A percentile compares a stretch with the other conserved stretches of the same genome.
Conservation (phyloP, 2,113 vertebrate species). For the Andinoacara biseriatus region DNA sequence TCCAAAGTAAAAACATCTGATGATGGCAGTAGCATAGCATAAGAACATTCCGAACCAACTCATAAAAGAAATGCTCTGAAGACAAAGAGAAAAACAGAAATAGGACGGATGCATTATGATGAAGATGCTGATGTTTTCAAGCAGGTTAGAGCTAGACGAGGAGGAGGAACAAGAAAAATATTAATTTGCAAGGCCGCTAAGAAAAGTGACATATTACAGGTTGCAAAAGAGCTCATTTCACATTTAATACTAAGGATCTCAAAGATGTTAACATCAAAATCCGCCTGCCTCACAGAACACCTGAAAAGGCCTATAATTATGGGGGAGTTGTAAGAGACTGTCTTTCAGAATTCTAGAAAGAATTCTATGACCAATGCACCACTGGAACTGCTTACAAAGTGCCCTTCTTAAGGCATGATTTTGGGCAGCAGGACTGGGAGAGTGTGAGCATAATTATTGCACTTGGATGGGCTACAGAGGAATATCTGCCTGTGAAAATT, state of each 20-base stretch:
- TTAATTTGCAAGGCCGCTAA: not conserved
- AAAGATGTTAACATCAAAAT: not conserved
- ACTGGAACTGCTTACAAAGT: not conserved
- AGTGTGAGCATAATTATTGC: not conserved
- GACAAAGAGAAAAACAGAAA: not conserved
- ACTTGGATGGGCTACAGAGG: not conserved
- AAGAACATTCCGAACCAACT: no score
- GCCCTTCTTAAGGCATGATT: conserved; percentile 9
- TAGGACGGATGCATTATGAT: not conserved
- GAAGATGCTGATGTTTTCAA: not conserved
- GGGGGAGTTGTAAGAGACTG: conserved; percentile 11
- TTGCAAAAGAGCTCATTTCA: not conserved
- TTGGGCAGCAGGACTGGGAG: conserved; percentile 7
- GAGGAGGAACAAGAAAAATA: not conserved
- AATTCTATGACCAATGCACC: not conserved
- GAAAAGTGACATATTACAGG: not conserved
- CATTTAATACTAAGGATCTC: not conserved
- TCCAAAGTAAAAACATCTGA: no score
- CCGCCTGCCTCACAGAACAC: not conserved
- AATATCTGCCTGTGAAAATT: conserved; percentile 2
- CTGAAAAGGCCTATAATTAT: conserved; percentile 7
- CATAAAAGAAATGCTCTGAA: no score
- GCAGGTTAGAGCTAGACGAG: not conserved
- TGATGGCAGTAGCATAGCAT: no score
- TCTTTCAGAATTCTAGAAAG: not conserved